Base-by-base conservation (phyloP, 2,113 vertebrate genomes). In the Chiloscyllium plagiosum region DNA sequence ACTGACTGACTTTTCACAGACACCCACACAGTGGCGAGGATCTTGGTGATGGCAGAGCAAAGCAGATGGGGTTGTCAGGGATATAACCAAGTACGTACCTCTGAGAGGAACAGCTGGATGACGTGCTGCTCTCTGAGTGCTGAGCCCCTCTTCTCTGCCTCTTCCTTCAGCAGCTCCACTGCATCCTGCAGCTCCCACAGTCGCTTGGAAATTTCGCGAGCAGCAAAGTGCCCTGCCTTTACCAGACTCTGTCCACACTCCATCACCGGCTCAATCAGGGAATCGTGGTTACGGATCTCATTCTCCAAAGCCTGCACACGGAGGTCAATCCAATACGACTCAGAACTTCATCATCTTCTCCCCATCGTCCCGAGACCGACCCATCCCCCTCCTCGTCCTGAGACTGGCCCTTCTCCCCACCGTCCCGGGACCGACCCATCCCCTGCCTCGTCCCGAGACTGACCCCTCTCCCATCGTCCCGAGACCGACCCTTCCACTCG, bases 221-320 rank as follows among this genome's bases (percentile, higher is more conserved):
- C 98, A 0, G 98, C 98, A 66, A 98, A 96, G 96, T 98, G 98
- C 5, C 98, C 97, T 42, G 97, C 97, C 83, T 97, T 97, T 15
- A 98, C 97, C 96, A 99, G 96, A 61, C 98, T 98, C 76, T 96
- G 98, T 20, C 98, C 99, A 0, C 98, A 97, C 96, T 97, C 98
- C 96, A 98, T 96, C n/a, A 99, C 98, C 0, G 97, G 97, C 97
- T 97, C 97, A 72, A 97, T 97, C 97, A 98, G 96, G 87, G 98
- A 97, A 61, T 97, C 96, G 4, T 97, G 98, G 96, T 97, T 97
- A 33, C 96, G 97, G 93, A 99, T 97, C 96, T 99, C 98, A 95
- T 97, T 98, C 97, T 98, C 98, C 96, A 98, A 83, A 96, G 97
- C 98, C 99, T 99, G 96, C 29, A 80, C 0, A 68, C 94, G 10